Evolutionary conservation across 2,797 vertebrate species (phyloP).

Genomic region (Lemur catta): DNA sequence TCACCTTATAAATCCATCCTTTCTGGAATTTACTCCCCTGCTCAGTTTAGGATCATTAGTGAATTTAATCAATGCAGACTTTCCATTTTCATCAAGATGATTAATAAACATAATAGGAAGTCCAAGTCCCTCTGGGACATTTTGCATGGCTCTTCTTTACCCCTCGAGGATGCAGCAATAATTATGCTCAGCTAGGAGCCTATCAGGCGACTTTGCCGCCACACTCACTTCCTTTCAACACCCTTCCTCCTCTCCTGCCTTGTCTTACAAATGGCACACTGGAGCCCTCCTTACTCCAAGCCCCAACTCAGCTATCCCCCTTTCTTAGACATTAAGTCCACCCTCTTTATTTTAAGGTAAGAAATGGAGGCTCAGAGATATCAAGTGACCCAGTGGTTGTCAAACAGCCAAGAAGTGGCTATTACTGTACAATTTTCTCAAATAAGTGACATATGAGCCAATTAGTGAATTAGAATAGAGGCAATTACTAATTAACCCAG

Average conservation of each 20-base stretch:
- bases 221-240: not conserved
- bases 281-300: not conserved
- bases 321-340: not conserved
- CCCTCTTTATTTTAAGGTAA: not conserved
- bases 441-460: not conserved
- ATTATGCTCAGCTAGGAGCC: not conserved
- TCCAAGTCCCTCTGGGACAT: not conserved
- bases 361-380: not conserved
- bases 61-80: conserved; percentile 57
- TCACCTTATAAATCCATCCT: conserved; percentile 50
- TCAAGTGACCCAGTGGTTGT: not conserved
- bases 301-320: not conserved
- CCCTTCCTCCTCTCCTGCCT: not conserved
- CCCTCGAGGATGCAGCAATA: not conserved
- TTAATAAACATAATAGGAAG: conserved; percentile 47
- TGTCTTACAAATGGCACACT: not conserved
- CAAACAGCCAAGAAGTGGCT: not conserved
- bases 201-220: not conserved
- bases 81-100: conserved; percentile 55
- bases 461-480: not conserved
- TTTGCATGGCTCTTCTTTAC: not conserved
- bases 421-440: not conserved
- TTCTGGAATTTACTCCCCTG: conserved; percentile 43
- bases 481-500: not conserved
- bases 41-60: conserved; percentile 49